Evolutionary conservation across 2,113 vertebrate species (phyloP).

Genomic region (Tamias sibiricus): DNA sequence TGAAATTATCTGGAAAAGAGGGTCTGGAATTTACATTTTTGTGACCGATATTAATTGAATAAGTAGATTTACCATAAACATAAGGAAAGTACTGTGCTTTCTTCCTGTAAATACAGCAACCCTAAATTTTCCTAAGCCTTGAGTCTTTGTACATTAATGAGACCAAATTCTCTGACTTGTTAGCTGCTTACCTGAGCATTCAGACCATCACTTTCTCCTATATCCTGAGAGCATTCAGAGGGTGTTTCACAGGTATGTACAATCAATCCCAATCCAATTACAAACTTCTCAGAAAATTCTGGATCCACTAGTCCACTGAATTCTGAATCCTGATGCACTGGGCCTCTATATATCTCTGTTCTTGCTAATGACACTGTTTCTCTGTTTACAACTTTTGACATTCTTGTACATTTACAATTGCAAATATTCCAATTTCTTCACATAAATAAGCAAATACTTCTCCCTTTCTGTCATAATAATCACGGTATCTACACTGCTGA

Average conservation of each 20-base stretch:
- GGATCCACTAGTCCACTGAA: no score
- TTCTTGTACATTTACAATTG: background rate
- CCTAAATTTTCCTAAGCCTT: background rate
- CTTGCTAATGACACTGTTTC: fast-evolving
- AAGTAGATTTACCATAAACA: background rate
- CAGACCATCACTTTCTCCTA: background rate
- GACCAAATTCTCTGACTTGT: background rate
- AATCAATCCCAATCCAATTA: background rate
- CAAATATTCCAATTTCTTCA: background rate
- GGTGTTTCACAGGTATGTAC: background rate
- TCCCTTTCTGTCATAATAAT: background rate
- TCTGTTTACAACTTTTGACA: background rate
- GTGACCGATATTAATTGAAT: background rate
- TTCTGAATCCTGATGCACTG: no score
- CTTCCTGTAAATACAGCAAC: background rate
- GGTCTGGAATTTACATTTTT: background rate
- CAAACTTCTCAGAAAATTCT: background rate
- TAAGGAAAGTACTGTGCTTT: background rate
- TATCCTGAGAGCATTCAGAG: background rate
- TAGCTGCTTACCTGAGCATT: background rate
- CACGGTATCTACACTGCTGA: background rate
- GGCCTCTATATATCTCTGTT: no score
- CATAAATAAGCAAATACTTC: background rate
- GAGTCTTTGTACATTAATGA: background rate
- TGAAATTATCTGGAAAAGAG: background rate